Conservation (phyloP, 2,113 vertebrate genomes). For the Todiramphus chloris region DNA sequence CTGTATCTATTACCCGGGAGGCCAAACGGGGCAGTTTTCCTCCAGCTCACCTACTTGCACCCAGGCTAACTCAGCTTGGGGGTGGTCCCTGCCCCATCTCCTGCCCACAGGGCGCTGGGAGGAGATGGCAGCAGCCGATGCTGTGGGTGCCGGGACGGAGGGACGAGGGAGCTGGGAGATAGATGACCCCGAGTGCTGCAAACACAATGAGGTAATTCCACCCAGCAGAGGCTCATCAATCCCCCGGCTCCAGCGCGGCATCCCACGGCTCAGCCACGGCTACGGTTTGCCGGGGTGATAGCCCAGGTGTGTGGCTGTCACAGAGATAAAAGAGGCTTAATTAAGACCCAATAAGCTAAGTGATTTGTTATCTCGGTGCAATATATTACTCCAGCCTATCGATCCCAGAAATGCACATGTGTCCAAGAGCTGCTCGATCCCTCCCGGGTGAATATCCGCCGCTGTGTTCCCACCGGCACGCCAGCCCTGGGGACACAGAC, state of each 20-base stretch:
- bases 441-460: accelerated
- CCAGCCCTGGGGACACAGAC: background rate
- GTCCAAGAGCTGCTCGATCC: background rate
- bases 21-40: background rate
- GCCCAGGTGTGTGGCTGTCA: slow-evolving; percentile 77
- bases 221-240: slow-evolving; percentile 40
- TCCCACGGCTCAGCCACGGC: background rate
- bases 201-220: slow-evolving; percentile 61
- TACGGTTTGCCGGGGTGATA: background rate
- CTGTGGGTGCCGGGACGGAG: background rate
- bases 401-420: slow-evolving; percentile 34
- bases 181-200: background rate
- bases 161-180: background rate
- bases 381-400: slow-evolving; percentile 70
- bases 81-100: background rate
- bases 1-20: background rate
- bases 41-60: background rate
- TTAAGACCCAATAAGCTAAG: slow-evolving; percentile 80
- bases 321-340: slow-evolving; percentile 77
- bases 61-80: background rate
- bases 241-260: background rate
- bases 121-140: background rate
- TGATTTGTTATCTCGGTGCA: slow-evolving; percentile 76
- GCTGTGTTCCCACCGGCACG: background rate
- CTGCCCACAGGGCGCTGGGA: accelerated